Evolutionary conservation across 2,797 vertebrate species (phyloP), one percentile per base, ranked within the genome.

Genomic region (Dallia pectoralis): DNA sequence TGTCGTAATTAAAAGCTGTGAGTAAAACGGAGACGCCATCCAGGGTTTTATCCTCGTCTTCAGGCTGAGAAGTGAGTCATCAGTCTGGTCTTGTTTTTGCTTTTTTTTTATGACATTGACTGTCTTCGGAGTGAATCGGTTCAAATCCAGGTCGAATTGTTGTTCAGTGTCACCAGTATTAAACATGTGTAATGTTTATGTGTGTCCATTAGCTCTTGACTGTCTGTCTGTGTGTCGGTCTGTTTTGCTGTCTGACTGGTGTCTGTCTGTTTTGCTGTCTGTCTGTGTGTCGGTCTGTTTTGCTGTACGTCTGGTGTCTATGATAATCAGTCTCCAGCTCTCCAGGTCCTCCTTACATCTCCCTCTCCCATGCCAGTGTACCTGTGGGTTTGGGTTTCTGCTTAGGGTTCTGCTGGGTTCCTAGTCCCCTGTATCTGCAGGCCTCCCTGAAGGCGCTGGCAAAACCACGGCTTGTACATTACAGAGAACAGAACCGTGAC

Each of bases 1-100:
- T 89, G 91, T 84, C 89, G 36, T 92, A 85, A 92, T 93, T 93
- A 93, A 93, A 92, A 92, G 80, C 78, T 90, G 90, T 89, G 83
- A 87, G 81, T 81, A 83, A 84, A 81, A 76, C 22, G 75, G 75
- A 73, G 84, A 71, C 74, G 81, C 59, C 77, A 79, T 80, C 77
- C 79, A 65, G 70, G 78, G 79, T 81, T 82, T 80, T 69, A 73
- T 83, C 80, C 81, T 29, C 85, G 82, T 82, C 71, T 82, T 79
- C 72, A 68, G 63, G 69, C 71, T 4, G 63, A 74, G 32, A 59
- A 77, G 79, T 72, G 81, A 69, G 71, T 72, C 80, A 78, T 80
- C 51, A 36, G 82, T 77, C 82, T 82, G 29, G 83, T 85, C 51
- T 56, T 48, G 27, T 67, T 73, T 33, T 49, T 25, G 44, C 30